Evolutionary conservation across 1,140 invertebrate genomes (phyloP).

Genomic region (Coelopa frigida): DNA sequence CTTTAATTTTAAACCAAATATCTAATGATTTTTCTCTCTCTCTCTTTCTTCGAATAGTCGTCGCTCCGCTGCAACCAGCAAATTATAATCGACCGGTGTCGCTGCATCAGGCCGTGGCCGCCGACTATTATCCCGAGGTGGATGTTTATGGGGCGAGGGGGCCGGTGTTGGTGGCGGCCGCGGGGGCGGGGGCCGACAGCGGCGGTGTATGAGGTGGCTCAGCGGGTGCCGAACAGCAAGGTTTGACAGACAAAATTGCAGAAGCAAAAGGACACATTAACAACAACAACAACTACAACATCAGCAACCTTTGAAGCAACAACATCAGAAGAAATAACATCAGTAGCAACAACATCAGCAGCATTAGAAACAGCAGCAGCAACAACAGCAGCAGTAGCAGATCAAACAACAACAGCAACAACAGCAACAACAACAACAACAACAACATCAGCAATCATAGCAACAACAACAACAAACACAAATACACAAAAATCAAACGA

Average conservation of each 20-base stretch:
- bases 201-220: conserved; percentile 47
- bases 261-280: not conserved
- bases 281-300: conserved; percentile 19
- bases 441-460: conserved; percentile 12
- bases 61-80: conserved; percentile 56
- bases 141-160: conserved; percentile 56
- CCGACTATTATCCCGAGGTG: conserved; percentile 53
- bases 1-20: too few species aligned
- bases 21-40: conserved; percentile 2
- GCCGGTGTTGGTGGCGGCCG: conserved; percentile 52
- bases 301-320: conserved; percentile 4
- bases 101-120: conserved; percentile 51
- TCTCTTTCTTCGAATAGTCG: conserved; percentile 46
- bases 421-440: conserved; percentile 18
- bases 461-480: conserved; percentile 12
- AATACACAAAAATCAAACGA: conserved; percentile 40
- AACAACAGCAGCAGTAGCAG: conserved; percentile 16
- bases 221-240: conserved; percentile 50
- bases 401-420: conserved; percentile 21
- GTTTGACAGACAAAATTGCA: conserved; percentile 47
- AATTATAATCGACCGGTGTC: conserved; percentile 48
- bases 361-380: not conserved
- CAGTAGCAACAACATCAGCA: not conserved
- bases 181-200: conserved; percentile 57
- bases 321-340: not conserved